Evolutionary conservation across 2,888 invertebrate genomes (phyloP).

Genomic region (Melolontha melolontha): DNA sequence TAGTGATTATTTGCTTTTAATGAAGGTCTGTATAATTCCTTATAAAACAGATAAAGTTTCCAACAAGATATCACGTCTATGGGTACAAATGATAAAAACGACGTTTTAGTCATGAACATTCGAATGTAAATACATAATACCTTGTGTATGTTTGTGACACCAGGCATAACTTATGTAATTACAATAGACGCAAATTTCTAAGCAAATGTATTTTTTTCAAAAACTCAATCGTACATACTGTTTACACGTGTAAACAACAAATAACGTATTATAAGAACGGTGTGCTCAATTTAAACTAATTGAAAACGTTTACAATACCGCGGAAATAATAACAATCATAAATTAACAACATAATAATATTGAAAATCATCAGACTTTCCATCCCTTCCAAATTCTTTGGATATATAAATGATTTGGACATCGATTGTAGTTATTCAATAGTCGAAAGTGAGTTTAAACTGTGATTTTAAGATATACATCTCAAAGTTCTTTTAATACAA

Average conservation of each 20-base stretch:
- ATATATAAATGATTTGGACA: constrained; percentile 3
- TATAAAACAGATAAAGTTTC: no score
- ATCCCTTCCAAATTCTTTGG: neutral
- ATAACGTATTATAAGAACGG: constrained; percentile 23
- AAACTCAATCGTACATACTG: neutral
- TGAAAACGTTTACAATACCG: constrained; percentile 17
- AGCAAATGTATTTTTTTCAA: neutral
- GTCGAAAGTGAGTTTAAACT: neutral
- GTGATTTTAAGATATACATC: no score
- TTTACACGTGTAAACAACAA: constrained; percentile 10
- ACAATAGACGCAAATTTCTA: neutral
- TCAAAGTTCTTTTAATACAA: no score
- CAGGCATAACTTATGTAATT: neutral
- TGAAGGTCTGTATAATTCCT: no score
- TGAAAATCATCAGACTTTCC: constrained; percentile 4
- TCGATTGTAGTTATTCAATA: neutral
- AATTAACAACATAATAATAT: neutral
- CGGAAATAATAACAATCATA: neutral
- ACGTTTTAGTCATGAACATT: no score
- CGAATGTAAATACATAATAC: neutral
- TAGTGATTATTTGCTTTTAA: no score
- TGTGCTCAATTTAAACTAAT: constrained; percentile 19
- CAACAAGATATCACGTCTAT: no score
- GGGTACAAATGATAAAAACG: no score
- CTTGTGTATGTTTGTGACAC: neutral